A percentile compares a stretch with the other conserved stretches of the same genome.
phyloP scores from a whole-genome alignment of 53 echinoderm and acorn worm genomes.

The Glandiceps talaboti region DNA sequence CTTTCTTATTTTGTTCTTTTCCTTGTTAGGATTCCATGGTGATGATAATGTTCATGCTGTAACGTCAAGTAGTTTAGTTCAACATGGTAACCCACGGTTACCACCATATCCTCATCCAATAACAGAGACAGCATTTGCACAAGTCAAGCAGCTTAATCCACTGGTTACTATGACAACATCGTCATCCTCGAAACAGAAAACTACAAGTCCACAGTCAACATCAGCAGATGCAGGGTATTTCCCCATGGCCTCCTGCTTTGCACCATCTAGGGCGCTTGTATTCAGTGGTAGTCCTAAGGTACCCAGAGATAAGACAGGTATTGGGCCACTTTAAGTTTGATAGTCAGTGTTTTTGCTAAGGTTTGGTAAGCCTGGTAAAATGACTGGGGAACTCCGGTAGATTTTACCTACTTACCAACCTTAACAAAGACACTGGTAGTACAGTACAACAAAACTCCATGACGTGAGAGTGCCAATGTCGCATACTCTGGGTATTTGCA shows the following conservation, averaged over 20 bases:
- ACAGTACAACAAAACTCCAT: too few relatives aligned
- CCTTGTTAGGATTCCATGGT: slow-evolving; percentile 69
- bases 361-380: too few relatives aligned
- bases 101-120: slow-evolving; percentile 84
- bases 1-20: background rate
- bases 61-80: slow-evolving; percentile 36
- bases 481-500: too few relatives aligned
- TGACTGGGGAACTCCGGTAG: too few relatives aligned
- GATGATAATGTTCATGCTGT: slow-evolving; percentile 61
- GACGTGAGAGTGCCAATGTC: too few relatives aligned
- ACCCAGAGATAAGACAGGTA: slow-evolving; percentile 40
- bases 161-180: slow-evolving; percentile 44
- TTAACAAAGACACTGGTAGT: too few relatives aligned
- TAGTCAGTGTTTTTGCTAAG: background rate
- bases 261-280: slow-evolving; percentile 22
- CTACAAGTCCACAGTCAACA: slow-evolving; percentile 28
- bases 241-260: slow-evolving; percentile 65
- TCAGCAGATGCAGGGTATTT: slow-evolving; percentile 9
- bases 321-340: too few relatives aligned
- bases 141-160: slow-evolving; percentile 75
- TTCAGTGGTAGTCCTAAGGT: slow-evolving; percentile 28
- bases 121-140: slow-evolving; percentile 53
- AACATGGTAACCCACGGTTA: slow-evolving; percentile 77
- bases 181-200: slow-evolving; percentile 31
- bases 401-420: too few relatives aligned